Evolutionary conservation across 2,113 vertebrate species (phyloP).

Genomic region (Cyprinodon variegatus): DNA sequence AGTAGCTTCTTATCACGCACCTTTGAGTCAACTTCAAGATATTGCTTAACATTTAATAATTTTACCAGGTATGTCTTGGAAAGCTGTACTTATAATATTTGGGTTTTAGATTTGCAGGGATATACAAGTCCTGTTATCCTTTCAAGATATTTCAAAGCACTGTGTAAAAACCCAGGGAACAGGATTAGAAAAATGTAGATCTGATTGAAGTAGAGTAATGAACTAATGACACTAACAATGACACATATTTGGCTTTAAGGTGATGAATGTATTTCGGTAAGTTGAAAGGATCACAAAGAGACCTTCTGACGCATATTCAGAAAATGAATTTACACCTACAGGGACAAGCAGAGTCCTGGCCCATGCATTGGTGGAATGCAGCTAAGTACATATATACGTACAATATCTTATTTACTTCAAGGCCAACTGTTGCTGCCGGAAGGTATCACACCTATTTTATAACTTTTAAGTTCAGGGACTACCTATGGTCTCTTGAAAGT

Average conservation of each 20-base stretch:
- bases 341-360: constrained; percentile 2
- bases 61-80: not conserved
- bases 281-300: constrained; percentile 37
- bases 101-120: not conserved
- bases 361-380: not conserved
- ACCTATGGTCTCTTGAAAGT: not conserved
- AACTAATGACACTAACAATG: constrained; percentile 50
- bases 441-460: not conserved
- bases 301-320: not conserved
- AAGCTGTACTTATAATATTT: not conserved
- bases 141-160: not conserved
- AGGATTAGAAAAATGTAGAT: constrained; percentile 22
- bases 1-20: not conserved
- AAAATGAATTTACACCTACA: constrained; percentile 7
- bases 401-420: not conserved
- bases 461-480: not conserved
- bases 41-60: not conserved
- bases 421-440: not conserved
- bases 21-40: not conserved
- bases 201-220: constrained; percentile 44
- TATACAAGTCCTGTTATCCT: not conserved
- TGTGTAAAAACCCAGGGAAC: not conserved
- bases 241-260: constrained; percentile 43
- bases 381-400: not conserved
- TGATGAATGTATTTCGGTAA: constrained; percentile 56